Evolutionary conservation across 2,888 invertebrate species (phyloP), one percentile per base, ranked within the genome.

Genomic region (Limenitis arthemis): DNA sequence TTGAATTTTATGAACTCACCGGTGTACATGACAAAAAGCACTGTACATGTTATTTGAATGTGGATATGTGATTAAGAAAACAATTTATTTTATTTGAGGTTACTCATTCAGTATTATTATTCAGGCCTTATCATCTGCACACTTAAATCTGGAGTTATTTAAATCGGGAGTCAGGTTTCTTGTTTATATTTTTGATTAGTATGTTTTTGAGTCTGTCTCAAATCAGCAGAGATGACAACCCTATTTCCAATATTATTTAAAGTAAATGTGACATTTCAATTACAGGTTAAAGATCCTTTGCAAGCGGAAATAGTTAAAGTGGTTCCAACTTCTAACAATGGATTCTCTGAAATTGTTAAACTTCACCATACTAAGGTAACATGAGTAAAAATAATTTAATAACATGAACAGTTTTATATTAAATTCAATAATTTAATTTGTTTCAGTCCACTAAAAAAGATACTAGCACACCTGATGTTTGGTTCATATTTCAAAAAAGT

Each of bases 401-500:
- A 29, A 28, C 29, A 31, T 30, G 7, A 30, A 1, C 29, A 29
- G 8, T 31, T 11, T 5, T 29, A 33, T 9, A 9, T 7, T 12
- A 38, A 43, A 44, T 34, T 33, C 29, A 11, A 34, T 9, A 47
- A 47, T 49, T 50, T 56, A 44, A 28, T 47, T 53, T 47, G 2
- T 77, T 77, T 55, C 68, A 84, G 84, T 73, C 82, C 8, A 74
- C 70, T n/a, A 75, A 70, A 59, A 74, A 83, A 64, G 87, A 86
- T 36, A 86, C 87, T 62, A 73, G 76, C 4, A 75, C 85, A 47
- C 78, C 88, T 57, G 87, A 89, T 65, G 82, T 93, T 32, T 99
- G 96, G 94, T 96, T 99, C 72, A 90, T 93, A 63, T 99, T 99
- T 77, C 99, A 99, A 91, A 98, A 99, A 79, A 96, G 96, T 5